These are phyloP conservation scores for Meta bourneti DNA, from an alignment of 2,888 invertebrate genomes.

Conservation along the genomic window DNA sequence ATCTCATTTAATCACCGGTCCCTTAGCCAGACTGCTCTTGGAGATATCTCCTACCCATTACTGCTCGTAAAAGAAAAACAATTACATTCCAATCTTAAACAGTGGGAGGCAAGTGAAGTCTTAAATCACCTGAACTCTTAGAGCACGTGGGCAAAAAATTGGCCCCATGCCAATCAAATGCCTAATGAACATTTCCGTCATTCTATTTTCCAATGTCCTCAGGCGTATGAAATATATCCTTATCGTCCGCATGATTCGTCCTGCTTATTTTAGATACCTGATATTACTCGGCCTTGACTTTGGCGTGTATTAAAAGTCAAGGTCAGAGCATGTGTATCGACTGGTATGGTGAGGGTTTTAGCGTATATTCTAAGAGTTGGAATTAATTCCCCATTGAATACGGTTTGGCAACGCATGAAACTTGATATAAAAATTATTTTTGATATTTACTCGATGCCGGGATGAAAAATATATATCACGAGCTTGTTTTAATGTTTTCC, in stretches of 20 bases:
- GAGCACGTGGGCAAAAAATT: not conserved
- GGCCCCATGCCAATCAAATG: not conserved
- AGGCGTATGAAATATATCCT: not conserved
- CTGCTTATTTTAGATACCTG: not conserved
- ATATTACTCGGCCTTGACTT: not conserved
- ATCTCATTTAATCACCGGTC: too few species aligned
- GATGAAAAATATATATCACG: too few species aligned
- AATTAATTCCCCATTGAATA: too few species aligned
- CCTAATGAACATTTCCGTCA: not conserved
- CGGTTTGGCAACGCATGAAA: too few species aligned
- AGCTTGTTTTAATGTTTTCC: too few species aligned
- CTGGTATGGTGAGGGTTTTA: not conserved
- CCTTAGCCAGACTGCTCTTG: too few species aligned
- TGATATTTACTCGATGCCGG: too few species aligned
- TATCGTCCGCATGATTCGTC: not conserved
- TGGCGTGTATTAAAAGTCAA: not conserved
- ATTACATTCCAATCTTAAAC: not conserved
- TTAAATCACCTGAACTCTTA: not conserved
- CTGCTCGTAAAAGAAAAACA: too few species aligned
- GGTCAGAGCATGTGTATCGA: not conserved
- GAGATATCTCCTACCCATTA: too few species aligned
- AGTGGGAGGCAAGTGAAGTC: not conserved
- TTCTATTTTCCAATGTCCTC: not conserved
- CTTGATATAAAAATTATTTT: too few species aligned
- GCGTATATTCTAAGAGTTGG: too few species aligned